These are phyloP conservation scores for Xanthorhoe spadicearia DNA, from an alignment of 2,888 invertebrate genomes.

Conservation along the genomic window DNA sequence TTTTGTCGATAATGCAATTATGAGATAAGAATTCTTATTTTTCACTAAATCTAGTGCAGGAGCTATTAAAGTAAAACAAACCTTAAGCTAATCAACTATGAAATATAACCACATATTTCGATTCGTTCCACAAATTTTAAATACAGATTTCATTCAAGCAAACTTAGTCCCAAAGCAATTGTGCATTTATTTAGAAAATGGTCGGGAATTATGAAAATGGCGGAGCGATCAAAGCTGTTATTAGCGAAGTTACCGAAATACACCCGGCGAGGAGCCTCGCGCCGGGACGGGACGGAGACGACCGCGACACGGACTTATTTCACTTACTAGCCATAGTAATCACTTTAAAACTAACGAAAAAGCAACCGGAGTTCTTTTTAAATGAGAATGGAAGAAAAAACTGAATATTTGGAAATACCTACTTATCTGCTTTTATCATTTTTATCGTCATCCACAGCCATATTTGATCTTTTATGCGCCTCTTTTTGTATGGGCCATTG, in stretches of 20 bases:
- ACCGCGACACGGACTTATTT: background rate
- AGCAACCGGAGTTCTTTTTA: too few species aligned
- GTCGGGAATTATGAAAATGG: conserved; percentile 63
- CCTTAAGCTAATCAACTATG: background rate
- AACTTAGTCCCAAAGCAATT: conserved; percentile 33
- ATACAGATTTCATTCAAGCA: conserved; percentile 13
- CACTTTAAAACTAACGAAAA: too few species aligned
- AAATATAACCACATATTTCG: background rate
- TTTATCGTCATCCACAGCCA: too few species aligned
- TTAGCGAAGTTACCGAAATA: conserved; percentile 45
- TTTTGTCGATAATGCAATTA: conserved; percentile 1
- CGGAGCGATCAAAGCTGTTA: conserved; percentile 45
- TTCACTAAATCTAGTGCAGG: background rate
- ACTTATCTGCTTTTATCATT: too few species aligned
- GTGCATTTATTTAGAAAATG: conserved; percentile 51
- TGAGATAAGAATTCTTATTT: background rate
- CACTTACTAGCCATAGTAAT: too few species aligned
- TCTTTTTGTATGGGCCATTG: too few species aligned
- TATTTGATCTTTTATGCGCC: too few species aligned
- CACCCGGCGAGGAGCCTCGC: conserved; percentile 1
- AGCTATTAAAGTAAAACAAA: background rate
- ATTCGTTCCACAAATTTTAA: background rate
- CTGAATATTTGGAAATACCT: too few species aligned
- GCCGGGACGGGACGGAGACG: background rate
- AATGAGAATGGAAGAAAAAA: too few species aligned